Conservation (phyloP, 2,797 vertebrate species). For the Chanos chanos region DNA sequence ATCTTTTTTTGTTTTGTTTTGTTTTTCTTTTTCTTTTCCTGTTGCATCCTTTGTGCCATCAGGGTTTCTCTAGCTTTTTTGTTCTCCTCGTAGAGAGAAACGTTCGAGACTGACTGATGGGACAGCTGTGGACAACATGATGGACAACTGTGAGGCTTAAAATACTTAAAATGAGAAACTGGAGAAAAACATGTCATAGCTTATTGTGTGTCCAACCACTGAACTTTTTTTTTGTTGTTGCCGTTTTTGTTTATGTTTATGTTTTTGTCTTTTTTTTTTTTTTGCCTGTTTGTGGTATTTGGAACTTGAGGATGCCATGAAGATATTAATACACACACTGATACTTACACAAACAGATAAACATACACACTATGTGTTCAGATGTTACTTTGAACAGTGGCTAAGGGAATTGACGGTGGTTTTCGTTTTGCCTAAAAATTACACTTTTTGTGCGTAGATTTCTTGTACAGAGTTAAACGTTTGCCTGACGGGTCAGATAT, state of each 20-base stretch:
- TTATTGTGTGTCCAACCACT: slow-evolving; percentile 24
- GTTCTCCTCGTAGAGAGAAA: neutral
- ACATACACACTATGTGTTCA: slow-evolving; percentile 33
- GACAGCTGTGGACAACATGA: neutral
- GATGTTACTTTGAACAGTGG: slow-evolving; percentile 38
- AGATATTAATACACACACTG: slow-evolving; percentile 3
- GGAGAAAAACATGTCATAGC: slow-evolving; percentile 21
- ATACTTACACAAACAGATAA: neutral
- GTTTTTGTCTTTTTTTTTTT: no score
- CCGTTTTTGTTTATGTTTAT: no score
- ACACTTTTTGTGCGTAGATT: slow-evolving; percentile 60
- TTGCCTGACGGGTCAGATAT: slow-evolving; percentile 59
- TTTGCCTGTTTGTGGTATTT: no score
- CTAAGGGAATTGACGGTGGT: slow-evolving; percentile 27
- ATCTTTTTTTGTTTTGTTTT: neutral
- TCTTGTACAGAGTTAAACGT: slow-evolving; percentile 62
- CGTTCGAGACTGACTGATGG: neutral
- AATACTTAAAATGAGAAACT: slow-evolving; percentile 17
- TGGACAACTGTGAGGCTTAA: no score
- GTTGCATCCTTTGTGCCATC: no score
- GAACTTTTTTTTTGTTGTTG: no score
- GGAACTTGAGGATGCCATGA: no score
- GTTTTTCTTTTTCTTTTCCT: neutral
- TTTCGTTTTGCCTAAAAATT: slow-evolving; percentile 50
- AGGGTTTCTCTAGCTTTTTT: neutral